Base-by-base conservation (phyloP, 2,113 vertebrate genomes). In the Muntiacus reevesi region DNA sequence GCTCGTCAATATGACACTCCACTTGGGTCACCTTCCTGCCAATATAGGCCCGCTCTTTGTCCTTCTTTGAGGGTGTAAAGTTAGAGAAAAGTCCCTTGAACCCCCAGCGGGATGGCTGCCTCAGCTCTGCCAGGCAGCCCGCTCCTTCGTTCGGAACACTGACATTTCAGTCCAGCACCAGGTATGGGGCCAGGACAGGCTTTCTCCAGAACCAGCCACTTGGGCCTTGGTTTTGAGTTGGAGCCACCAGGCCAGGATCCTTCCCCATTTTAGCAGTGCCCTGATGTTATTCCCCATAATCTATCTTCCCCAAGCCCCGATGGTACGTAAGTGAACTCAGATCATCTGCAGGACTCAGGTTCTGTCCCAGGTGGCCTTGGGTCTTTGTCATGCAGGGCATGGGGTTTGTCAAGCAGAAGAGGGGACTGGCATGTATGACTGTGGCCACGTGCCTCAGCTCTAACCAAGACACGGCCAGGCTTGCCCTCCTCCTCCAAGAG, bases 101-200 rank as follows among this genome's bases (percentile, higher is more conserved):
- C 4, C n/a, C 47, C n/a, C 19, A 7, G 0, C 0, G 1, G 33
- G 93, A 57, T 81, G 60, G 11, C 60, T 47, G 36, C 15, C 43
- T 86, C 79, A 10, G 30, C 43, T 89, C 19, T 60, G 74, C 13
- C 25, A 2, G 0, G 10, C 7, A 89, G 25, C 79, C 33, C 19
- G 67, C 64, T 40, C 60, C 36, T 79, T 81, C 1, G 0, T 79
- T 62, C 0, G 0, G 62, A n/a, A 36, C 47, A 15, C 28, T 8
- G 33, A 23, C 6, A 16, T 55, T 54, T 40, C 36, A 3, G 16
- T 30, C 15, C 5, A 33, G 45, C 30, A 50, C 52, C 0, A 14
- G 25, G 60, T 12, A 4, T 0, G 0, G 5, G 30, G 27, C 54
- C 30, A 7, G 16, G 3, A 2, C 36, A 62, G 28, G 9, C n/a